Evolutionary conservation across 1,140 invertebrate genomes (phyloP).

Genomic region (Ostrea edulis): DNA sequence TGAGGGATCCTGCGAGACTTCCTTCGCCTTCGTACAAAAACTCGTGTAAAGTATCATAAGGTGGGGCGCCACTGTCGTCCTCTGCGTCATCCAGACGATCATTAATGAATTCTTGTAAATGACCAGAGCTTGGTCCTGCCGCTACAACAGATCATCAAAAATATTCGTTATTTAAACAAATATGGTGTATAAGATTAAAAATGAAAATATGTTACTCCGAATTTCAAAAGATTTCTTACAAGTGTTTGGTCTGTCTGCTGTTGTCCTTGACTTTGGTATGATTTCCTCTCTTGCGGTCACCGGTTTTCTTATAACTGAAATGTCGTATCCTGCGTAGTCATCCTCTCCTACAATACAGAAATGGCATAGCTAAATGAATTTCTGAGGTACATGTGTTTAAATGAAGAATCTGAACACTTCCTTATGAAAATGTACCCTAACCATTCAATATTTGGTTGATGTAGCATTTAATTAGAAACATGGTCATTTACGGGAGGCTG

Average conservation of each 20-base stretch:
- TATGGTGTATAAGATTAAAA: not conserved
- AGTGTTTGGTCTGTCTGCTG: slow-evolving; percentile 50
- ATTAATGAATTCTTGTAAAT: slow-evolving; percentile 87
- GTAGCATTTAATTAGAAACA: too few species aligned
- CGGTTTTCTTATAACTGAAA: slow-evolving; percentile 92
- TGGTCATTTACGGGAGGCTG: too few species aligned
- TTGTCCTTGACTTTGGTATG: slow-evolving; percentile 46
- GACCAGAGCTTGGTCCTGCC: not conserved
- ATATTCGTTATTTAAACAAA: not conserved
- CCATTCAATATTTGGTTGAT: too few species aligned
- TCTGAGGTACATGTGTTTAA: not conserved
- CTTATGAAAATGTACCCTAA: too few species aligned
- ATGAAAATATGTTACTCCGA: not conserved
- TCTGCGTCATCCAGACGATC: slow-evolving; percentile 97
- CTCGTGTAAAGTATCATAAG: slow-evolving; percentile 97
- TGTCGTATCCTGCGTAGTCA: slow-evolving; percentile 98
- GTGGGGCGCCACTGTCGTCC: slow-evolving; percentile 96
- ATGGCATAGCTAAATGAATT: not conserved
- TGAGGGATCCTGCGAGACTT: slow-evolving; percentile 95
- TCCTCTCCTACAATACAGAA: slow-evolving; percentile 87
- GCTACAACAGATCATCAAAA: not conserved
- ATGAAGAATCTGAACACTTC: too few species aligned
- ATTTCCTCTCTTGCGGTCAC: not conserved
- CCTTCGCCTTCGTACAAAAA: slow-evolving; percentile 98
- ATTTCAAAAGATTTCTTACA: not conserved